phyloP scores from a whole-genome alignment of 2,888 invertebrate species.

The Clunio marinus region DNA sequence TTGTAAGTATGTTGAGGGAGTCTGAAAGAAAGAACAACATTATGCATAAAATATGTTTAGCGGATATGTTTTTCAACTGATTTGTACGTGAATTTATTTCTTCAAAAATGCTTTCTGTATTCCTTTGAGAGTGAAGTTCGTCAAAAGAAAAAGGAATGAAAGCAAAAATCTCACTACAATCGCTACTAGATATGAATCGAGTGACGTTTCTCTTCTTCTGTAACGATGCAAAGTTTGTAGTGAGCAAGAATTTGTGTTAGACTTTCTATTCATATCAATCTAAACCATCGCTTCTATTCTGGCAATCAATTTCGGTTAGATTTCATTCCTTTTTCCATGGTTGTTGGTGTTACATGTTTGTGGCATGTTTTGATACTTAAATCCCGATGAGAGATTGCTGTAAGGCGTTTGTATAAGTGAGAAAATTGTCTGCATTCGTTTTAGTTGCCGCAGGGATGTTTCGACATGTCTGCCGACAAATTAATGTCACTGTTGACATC shows the following conservation, averaged over 20 bases:
- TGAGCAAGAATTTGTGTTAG: neutral
- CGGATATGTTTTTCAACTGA: too few species aligned
- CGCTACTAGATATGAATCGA: conserved; percentile 14
- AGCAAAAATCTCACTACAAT: neutral
- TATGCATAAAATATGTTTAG: too few species aligned
- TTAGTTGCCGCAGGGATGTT: neutral
- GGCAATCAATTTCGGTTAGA: conserved; percentile 21
- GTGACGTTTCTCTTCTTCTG: neutral
- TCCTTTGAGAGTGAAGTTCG: too few species aligned
- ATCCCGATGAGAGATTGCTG: neutral
- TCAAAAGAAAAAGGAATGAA: neutral
- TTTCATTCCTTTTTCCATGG: too few species aligned
- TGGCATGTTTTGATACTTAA: conserved; percentile 9
- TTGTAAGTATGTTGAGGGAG: neutral
- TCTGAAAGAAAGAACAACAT: neutral
- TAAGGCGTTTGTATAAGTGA: neutral
- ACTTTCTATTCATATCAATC: neutral
- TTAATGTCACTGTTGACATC: conserved; percentile 24
- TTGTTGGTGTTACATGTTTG: neutral
- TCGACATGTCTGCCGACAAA: neutral
- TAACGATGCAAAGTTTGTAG: neutral
- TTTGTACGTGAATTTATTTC: too few species aligned
- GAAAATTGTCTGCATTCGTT: neutral
- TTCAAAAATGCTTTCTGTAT: too few species aligned
- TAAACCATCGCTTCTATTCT: neutral